Conservation (phyloP, 2,888 invertebrate genomes). For the Desoria tigrina region DNA sequence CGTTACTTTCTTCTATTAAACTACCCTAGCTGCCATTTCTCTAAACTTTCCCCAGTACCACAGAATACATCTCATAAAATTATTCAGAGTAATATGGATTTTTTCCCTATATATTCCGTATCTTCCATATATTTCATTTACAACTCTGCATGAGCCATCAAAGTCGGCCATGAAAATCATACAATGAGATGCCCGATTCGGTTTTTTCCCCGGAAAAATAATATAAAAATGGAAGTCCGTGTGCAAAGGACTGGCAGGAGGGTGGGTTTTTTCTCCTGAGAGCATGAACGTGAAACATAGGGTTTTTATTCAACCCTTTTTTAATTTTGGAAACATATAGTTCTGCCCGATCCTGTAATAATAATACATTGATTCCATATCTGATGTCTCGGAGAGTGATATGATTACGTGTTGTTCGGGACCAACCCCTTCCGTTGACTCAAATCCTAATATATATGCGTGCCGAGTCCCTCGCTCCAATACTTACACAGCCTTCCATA, state of each 20-base stretch:
- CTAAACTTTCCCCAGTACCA: no score
- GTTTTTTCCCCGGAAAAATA: slow-evolving; percentile 13
- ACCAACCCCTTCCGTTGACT: slow-evolving; percentile 39
- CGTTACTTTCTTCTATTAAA: no score
- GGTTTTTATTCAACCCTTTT: slow-evolving; percentile 11
- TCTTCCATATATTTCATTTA: no score
- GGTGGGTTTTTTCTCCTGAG: slow-evolving; percentile 7
- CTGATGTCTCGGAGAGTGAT: background rate
- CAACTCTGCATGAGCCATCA: no score
- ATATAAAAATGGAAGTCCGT: slow-evolving; percentile 11
- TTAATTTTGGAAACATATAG: background rate
- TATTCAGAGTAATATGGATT: no score
- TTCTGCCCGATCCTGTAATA: background rate
- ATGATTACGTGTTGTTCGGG: slow-evolving; percentile 38
- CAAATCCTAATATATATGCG: background rate
- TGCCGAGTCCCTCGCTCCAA: background rate
- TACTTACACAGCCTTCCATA: no score
- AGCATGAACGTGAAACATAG: slow-evolving; percentile 4
- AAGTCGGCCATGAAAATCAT: no score
- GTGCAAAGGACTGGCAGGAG: slow-evolving; percentile 1
- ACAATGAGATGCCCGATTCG: background rate
- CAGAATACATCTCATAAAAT: no score
- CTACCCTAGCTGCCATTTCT: no score
- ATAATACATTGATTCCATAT: background rate
- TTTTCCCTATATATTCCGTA: no score